phyloP scores from a whole-genome alignment of 2,888 invertebrate genomes.

The Oscheius sp. region DNA sequence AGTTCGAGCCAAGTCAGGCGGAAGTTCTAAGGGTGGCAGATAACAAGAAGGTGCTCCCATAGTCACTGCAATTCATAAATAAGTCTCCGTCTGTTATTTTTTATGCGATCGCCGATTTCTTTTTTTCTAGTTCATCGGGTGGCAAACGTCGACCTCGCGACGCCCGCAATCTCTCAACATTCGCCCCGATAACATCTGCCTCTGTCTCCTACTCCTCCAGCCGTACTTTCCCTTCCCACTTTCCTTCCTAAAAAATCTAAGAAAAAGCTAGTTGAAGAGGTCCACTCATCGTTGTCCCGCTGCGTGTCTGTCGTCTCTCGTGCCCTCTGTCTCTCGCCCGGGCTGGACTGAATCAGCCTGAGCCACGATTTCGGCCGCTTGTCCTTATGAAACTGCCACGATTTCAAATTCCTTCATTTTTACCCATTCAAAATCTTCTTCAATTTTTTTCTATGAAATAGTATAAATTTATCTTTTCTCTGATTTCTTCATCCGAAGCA shows the following conservation, averaged over 20 bases:
- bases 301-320: slow-evolving; percentile 10
- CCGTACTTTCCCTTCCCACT: neutral
- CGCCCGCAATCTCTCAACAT: slow-evolving; percentile 3
- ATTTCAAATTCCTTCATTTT: neutral
- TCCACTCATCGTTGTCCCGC: neutral
- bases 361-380: slow-evolving; percentile 11
- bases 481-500: too few species aligned
- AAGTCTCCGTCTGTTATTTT: too few species aligned
- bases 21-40: neutral
- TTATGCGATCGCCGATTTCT: too few species aligned
- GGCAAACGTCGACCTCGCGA: neutral
- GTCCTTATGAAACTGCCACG: neutral
- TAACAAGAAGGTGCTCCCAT: neutral
- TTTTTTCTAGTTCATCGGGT: too few species aligned
- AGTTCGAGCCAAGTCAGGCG: too few species aligned
- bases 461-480: too few species aligned
- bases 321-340: slow-evolving; percentile 10
- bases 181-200: neutral
- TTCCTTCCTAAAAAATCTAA: too few species aligned
- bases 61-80: too few species aligned
- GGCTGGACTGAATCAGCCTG: slow-evolving; percentile 25
- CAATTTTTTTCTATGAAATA: too few species aligned
- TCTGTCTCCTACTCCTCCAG: neutral
- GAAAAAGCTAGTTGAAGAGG: neutral
- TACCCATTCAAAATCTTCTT: too few species aligned